A percentile compares a stretch with the other conserved stretches of the same genome.
phyloP scores from a whole-genome alignment of 1,140 invertebrate species.

The Phocides pigmalion region DNA sequence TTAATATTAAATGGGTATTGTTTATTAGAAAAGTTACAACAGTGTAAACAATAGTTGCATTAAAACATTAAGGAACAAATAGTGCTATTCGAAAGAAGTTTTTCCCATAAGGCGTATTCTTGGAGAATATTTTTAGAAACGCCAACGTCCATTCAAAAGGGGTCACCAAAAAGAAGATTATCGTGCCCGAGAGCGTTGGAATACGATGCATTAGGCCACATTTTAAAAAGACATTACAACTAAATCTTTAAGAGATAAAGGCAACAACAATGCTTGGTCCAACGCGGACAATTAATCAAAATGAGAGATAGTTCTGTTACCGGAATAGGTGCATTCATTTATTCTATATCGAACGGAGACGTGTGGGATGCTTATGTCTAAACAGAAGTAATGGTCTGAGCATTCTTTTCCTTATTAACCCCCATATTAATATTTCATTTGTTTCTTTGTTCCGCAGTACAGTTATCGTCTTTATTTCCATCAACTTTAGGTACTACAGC shows the following conservation, averaged over 20 bases:
- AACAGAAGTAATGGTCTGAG: constrained; percentile 62
- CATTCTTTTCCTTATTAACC: constrained; percentile 70
- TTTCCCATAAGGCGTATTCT: too few species aligned
- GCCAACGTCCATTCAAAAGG: constrained; percentile 18
- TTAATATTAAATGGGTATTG: too few species aligned
- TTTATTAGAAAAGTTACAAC: too few species aligned
- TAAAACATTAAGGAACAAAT: too few species aligned
- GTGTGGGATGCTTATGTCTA: constrained; percentile 56
- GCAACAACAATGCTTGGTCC: constrained; percentile 58
- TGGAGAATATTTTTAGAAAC: constrained; percentile 11
- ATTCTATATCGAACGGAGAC: constrained; percentile 61
- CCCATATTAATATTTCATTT: constrained; percentile 34
- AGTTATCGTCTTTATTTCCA: constrained; percentile 32
- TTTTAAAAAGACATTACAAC: constrained; percentile 69
- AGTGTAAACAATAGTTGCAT: too few species aligned
- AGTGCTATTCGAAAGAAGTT: too few species aligned
- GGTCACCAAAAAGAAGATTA: constrained; percentile 27
- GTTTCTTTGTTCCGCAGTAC: neutral
- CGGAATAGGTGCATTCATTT: constrained; percentile 73
- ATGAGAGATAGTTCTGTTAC: constrained; percentile 63
- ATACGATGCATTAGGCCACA: constrained; percentile 42
- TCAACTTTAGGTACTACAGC: neutral
- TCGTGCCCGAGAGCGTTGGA: constrained; percentile 1
- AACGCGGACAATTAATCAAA: constrained; percentile 63
- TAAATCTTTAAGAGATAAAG: constrained; percentile 66